Conservation (phyloP, 2,797 vertebrate genomes). For the Emys orbicularis region DNA sequence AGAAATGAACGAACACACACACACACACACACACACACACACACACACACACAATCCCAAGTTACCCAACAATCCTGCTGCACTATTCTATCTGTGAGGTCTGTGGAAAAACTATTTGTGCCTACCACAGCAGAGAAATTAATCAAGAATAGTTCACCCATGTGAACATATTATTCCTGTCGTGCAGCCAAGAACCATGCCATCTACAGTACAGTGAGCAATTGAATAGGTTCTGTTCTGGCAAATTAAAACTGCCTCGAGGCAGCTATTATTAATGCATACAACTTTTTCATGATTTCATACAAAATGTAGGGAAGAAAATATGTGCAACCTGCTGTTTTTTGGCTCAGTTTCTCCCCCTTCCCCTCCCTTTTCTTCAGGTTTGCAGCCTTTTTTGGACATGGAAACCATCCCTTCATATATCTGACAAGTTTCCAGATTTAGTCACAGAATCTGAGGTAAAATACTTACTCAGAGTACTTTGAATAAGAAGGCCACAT, state of each 20-base stretch:
- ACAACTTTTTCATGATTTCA: neutral
- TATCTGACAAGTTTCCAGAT: neutral
- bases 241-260: slow-evolving; percentile 51
- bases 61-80: rapidly evolving
- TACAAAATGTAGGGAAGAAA: neutral
- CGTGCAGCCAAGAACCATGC: slow-evolving; percentile 4
- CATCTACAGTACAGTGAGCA: slow-evolving; percentile 28
- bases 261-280: slow-evolving; percentile 24
- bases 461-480: neutral
- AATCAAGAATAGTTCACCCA: slow-evolving; percentile 31
- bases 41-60: neutral
- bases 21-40: no score
- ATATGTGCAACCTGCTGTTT: neutral
- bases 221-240: neutral
- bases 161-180: slow-evolving; percentile 32
- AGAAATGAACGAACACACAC: neutral
- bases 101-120: neutral
- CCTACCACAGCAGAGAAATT: slow-evolving; percentile 38
- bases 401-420: neutral
- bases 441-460: neutral
- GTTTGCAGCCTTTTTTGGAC: neutral
- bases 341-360: neutral
- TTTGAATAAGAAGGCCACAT: neutral
- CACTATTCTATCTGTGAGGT: neutral
- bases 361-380: neutral